Evolutionary conservation across 2,888 invertebrate genomes (phyloP).

Genomic region (Synanthedon andrenaeformis): DNA sequence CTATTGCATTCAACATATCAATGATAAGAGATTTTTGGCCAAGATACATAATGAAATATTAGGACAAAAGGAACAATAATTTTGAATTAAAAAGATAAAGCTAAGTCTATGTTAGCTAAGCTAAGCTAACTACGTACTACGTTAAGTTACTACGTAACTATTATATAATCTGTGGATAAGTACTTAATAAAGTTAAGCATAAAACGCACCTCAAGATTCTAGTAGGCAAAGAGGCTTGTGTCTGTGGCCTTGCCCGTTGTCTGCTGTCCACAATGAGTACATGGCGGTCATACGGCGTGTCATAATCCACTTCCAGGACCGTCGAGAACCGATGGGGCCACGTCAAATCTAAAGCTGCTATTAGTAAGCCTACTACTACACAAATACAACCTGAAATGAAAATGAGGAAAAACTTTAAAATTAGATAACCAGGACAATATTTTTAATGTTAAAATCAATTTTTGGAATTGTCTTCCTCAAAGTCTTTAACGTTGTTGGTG

Average conservation of each 20-base stretch:
- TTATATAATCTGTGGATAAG: too few relatives aligned
- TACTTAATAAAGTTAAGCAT: background rate
- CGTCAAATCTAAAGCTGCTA: conserved; percentile 81
- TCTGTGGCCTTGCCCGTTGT: conserved; percentile 53
- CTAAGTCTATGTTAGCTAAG: too few relatives aligned
- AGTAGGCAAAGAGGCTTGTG: conserved; percentile 56
- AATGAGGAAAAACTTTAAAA: background rate
- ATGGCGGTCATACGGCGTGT: conserved; percentile 93
- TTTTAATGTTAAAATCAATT: background rate
- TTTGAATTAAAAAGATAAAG: too few relatives aligned
- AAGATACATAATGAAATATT: too few relatives aligned
- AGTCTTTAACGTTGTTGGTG: too few relatives aligned
- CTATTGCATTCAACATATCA: too few relatives aligned
- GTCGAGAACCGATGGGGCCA: conserved; percentile 94
- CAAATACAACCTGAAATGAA: conserved; percentile 77
- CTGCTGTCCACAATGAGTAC: conserved; percentile 89
- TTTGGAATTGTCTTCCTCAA: background rate
- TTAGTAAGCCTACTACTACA: conserved; percentile 81
- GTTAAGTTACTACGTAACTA: too few relatives aligned
- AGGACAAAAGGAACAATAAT: too few relatives aligned
- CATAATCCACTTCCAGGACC: conserved; percentile 91
- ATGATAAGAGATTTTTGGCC: too few relatives aligned
- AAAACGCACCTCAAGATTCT: conserved; percentile 75
- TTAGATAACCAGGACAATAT: background rate
- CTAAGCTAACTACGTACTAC: too few relatives aligned